A percentile compares a stretch with the other conserved stretches of the same genome.
Evolutionary conservation across 2,113 vertebrate genomes (phyloP).

Genomic region (Mormoops blainvillei): DNA sequence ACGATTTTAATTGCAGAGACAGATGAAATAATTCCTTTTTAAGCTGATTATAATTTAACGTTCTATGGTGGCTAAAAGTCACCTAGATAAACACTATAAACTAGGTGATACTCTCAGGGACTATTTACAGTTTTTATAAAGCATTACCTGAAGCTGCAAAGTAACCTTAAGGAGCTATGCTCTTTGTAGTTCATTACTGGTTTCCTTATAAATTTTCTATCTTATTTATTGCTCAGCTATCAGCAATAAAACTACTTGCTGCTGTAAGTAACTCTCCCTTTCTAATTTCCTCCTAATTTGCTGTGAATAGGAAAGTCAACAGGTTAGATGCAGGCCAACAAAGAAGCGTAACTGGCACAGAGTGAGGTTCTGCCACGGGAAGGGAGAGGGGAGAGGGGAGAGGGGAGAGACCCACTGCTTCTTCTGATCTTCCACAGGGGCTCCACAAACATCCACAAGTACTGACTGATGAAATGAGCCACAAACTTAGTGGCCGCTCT

Average conservation of each 20-base stretch:
- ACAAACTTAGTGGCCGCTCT: neutral
- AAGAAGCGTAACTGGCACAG: neutral
- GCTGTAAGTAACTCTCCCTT: neutral
- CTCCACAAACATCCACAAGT: neutral
- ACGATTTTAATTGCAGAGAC: neutral
- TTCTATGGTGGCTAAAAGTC: neutral
- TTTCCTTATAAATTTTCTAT: neutral
- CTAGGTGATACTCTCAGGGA: neutral
- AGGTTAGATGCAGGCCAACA: neutral
- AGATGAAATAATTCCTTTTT: neutral
- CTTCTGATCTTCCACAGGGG: neutral
- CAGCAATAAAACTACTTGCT: neutral
- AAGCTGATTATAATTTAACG: neutral
- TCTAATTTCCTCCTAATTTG: neutral
- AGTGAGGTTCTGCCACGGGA: rapidly evolving
- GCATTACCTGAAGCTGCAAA: neutral
- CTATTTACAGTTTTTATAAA: neutral
- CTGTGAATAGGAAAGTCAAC: neutral
- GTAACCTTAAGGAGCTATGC: neutral
- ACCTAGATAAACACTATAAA: neutral
- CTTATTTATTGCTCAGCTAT: neutral
- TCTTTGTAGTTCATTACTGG: neutral
- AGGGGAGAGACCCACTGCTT: neutral
- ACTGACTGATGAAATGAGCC: neutral
- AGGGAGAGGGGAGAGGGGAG: rapidly evolving